Evolutionary conservation across 2,888 invertebrate species (phyloP).

Genomic region (Hipparchia sbordonii): DNA sequence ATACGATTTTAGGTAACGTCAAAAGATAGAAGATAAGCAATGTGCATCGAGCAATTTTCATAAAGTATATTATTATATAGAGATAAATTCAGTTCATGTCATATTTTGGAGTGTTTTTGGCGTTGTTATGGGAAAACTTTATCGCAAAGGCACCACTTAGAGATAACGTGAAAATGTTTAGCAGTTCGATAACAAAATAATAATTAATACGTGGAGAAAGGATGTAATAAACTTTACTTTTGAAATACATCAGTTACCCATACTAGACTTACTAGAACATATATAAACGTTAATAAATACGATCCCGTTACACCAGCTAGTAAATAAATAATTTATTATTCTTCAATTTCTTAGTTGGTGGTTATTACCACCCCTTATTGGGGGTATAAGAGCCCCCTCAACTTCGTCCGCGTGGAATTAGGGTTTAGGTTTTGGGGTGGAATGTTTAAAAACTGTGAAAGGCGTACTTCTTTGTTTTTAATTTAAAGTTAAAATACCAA

Average conservation of each 20-base stretch:
- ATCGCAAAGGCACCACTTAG: neutral
- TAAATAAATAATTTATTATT: too few species aligned
- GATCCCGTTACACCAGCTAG: neutral
- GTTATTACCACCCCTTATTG: too few species aligned
- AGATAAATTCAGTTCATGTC: neutral
- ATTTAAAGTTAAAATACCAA: too few species aligned
- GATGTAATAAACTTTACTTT: neutral
- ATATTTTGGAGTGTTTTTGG: constrained; percentile 8
- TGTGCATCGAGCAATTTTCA: neutral
- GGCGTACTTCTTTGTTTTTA: too few species aligned
- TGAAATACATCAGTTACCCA: neutral
- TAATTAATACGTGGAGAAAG: constrained; percentile 5
- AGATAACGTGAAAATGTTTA: constrained; percentile 8
- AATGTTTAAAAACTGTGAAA: too few species aligned
- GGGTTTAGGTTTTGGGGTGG: too few species aligned
- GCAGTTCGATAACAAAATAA: neutral
- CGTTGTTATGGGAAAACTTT: constrained; percentile 4
- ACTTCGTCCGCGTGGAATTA: too few species aligned
- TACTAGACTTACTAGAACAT: neutral
- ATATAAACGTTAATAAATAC: neutral
- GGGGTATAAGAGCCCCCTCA: too few species aligned
- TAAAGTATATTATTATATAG: neutral
- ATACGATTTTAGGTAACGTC: too few species aligned
- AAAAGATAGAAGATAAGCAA: neutral
- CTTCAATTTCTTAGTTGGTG: too few species aligned